These are phyloP conservation scores for Buphagus erythrorhynchus DNA, from an alignment of 2,797 vertebrate species.

Conservation along the genomic window DNA sequence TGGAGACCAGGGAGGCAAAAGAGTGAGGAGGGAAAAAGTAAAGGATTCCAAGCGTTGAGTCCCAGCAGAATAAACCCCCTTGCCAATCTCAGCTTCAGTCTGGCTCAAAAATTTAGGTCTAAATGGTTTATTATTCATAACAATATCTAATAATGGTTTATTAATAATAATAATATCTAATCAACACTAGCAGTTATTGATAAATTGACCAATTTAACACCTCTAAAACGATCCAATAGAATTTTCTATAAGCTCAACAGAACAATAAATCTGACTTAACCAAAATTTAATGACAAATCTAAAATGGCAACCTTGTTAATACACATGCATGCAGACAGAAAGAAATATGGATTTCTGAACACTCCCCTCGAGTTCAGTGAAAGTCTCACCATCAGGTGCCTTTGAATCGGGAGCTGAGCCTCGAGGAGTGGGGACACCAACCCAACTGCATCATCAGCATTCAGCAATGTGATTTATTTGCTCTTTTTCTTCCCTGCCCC, in stretches of 20 bases:
- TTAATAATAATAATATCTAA: neutral
- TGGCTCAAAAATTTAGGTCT: neutral
- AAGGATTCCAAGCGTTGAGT: neutral
- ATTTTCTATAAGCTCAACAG: accelerated
- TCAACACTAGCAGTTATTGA: neutral
- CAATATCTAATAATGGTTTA: neutral
- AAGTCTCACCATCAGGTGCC: neutral
- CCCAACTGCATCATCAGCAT: neutral
- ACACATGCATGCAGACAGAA: neutral
- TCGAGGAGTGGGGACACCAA: neutral
- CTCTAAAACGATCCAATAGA: accelerated
- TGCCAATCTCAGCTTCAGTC: neutral
- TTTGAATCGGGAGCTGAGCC: neutral
- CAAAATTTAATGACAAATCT: neutral
- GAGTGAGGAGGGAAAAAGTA: neutral
- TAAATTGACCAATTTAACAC: neutral
- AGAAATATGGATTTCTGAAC: neutral
- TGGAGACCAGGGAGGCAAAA: neutral
- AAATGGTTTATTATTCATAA: neutral
- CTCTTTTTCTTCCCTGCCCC: neutral
- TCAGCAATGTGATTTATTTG: neutral
- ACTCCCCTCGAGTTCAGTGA: neutral
- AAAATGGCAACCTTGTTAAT: neutral
- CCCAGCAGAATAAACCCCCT: neutral
- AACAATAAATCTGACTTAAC: neutral